These are phyloP conservation scores for Scomberomorus guttatus DNA, from an alignment of 2,797 vertebrate species.

Conservation along the genomic window DNA sequence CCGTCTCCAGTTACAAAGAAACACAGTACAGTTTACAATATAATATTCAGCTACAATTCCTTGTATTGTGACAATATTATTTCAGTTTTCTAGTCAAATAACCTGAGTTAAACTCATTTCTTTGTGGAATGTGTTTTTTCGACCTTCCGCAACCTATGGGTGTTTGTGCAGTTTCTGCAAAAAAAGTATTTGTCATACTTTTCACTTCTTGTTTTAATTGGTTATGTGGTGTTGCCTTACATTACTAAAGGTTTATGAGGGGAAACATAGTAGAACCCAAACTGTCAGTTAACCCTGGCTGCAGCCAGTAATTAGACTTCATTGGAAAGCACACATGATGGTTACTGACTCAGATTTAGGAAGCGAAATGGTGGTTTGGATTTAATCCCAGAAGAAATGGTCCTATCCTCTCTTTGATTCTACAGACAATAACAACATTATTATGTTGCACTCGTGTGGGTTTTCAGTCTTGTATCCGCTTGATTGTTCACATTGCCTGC, in stretches of 20 bases:
- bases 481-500: slow-evolving; percentile 34
- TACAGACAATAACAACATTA: slow-evolving; percentile 64
- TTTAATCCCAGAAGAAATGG: slow-evolving; percentile 59
- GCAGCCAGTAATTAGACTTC: slow-evolving; percentile 76
- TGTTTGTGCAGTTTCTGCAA: slow-evolving; percentile 36
- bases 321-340: slow-evolving; percentile 63
- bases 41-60: slow-evolving; percentile 1
- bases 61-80: background rate
- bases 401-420: slow-evolving; percentile 60
- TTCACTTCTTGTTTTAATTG: slow-evolving; percentile 51
- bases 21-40: background rate
- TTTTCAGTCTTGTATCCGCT: slow-evolving; percentile 44
- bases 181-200: slow-evolving; percentile 40
- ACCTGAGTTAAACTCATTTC: slow-evolving; percentile 36
- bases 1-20: slow-evolving; percentile 8
- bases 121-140: slow-evolving; percentile 1
- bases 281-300: slow-evolving; percentile 67
- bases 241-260: slow-evolving; percentile 71
- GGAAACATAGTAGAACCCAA: slow-evolving; percentile 70
- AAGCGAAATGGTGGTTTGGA: slow-evolving; percentile 65
- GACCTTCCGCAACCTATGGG: slow-evolving; percentile 8
- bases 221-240: slow-evolving; percentile 59
- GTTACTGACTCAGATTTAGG: slow-evolving; percentile 68
- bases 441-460: slow-evolving; percentile 40
- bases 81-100: slow-evolving; percentile 24